phyloP scores from a whole-genome alignment of 2,113 vertebrate genomes.

The Oncorhynchus gorbuscha region DNA sequence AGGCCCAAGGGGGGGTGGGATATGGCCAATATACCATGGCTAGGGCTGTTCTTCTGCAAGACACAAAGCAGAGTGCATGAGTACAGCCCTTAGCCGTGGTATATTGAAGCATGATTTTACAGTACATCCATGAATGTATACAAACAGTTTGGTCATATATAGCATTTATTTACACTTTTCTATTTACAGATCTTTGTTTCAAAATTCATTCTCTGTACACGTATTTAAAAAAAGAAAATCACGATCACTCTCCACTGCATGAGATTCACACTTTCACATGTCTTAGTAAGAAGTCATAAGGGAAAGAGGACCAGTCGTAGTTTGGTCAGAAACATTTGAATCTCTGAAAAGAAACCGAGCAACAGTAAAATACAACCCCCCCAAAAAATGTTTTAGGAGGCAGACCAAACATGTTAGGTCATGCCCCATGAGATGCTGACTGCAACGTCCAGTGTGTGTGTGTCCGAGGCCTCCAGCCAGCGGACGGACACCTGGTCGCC shows the following conservation, averaged over 20 bases:
- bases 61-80: no score
- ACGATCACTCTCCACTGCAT: conserved; percentile 49
- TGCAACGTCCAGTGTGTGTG: conserved; percentile 13
- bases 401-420: conserved; percentile 11
- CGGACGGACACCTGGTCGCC: conserved; percentile 28
- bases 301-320: conserved; percentile 8
- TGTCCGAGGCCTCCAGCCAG: conserved; percentile 30
- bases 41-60: no score
- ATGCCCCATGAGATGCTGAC: conserved; percentile 21
- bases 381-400: conserved; percentile 18
- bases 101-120: neutral
- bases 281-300: conserved; percentile 33
- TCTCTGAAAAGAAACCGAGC: conserved; percentile 18
- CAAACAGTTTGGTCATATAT: conserved; percentile 65
- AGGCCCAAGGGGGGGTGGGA: no score
- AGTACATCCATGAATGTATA: neutral
- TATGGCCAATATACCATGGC: no score
- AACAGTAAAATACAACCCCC: neutral
- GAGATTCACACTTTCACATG: conserved; percentile 49
- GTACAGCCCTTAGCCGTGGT: neutral
- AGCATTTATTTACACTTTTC: conserved; percentile 81
- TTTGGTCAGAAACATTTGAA: conserved; percentile 41
- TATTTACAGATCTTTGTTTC: conserved; percentile 77
- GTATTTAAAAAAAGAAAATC: no score
- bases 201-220: conserved; percentile 74